Evolutionary conservation across 2,113 vertebrate genomes (phyloP).

Genomic region (Neopipo cinnamomea): DNA sequence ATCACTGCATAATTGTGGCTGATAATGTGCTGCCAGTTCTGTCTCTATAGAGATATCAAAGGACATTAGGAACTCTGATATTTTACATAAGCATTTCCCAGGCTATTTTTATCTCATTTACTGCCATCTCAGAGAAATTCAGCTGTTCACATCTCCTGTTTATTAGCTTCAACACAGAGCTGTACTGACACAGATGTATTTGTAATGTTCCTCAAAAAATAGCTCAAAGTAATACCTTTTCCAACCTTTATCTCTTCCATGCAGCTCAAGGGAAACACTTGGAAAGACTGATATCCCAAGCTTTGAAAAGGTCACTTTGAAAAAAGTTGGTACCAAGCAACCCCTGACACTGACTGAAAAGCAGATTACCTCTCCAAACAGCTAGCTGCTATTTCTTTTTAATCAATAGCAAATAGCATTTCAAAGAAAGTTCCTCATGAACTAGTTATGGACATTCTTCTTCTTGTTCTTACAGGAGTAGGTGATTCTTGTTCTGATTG

Average conservation of each 20-base stretch:
- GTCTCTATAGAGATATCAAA: background rate
- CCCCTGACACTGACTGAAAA: background rate
- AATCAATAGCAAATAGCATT: background rate
- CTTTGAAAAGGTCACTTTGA: background rate
- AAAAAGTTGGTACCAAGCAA: background rate
- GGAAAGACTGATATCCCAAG: background rate
- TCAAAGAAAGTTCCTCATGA: background rate
- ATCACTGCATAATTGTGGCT: background rate
- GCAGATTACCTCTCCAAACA: background rate
- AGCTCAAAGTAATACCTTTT: background rate
- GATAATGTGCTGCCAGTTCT: background rate
- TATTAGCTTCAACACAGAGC: background rate
- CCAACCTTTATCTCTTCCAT: background rate
- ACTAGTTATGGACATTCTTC: background rate
- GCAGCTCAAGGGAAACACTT: background rate
- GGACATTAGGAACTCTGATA: background rate
- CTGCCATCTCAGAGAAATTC: constrained; percentile 6
- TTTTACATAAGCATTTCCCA: background rate
- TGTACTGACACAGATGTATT: background rate
- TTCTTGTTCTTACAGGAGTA: background rate
- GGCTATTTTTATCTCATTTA: background rate
- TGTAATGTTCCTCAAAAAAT: background rate
- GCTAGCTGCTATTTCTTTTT: background rate
- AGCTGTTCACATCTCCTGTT: background rate
- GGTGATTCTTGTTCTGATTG: background rate